Evolutionary conservation across 2,888 invertebrate genomes (phyloP).

Genomic region (Scaptomyza parva): DNA sequence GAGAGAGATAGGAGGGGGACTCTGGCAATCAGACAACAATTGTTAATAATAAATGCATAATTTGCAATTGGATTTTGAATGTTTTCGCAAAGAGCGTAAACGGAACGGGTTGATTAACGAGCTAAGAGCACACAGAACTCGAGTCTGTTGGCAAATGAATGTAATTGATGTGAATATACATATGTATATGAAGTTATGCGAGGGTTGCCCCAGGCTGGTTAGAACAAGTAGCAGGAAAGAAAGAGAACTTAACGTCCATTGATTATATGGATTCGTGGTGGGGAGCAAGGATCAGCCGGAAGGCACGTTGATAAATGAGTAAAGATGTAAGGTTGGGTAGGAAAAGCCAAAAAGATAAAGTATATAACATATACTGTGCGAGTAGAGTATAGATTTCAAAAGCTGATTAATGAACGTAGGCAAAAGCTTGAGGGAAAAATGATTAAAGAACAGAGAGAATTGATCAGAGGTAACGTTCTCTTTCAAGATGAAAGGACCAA

Average conservation of each 20-base stretch:
- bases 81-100: conserved; percentile 57
- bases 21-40: conserved; percentile 75
- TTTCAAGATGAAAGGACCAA: neutral
- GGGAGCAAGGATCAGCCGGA: neutral
- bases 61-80: conserved; percentile 78
- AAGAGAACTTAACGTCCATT: conserved; percentile 9
- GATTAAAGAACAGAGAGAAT: too few relatives aligned
- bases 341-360: neutral
- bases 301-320: conserved; percentile 8
- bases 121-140: conserved; percentile 21
- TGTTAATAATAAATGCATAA: conserved; percentile 81
- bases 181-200: neutral
- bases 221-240: conserved; percentile 17
- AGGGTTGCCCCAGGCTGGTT: neutral
- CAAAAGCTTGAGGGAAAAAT: neutral
- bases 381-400: neutral
- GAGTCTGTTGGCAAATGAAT: conserved; percentile 16
- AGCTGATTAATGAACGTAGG: conserved; percentile 11
- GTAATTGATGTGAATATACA: conserved; percentile 26
- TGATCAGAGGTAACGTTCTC: too few relatives aligned
- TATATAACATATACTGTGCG: neutral
- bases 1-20: neutral
- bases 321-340: neutral
- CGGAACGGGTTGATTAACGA: conserved; percentile 70
- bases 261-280: conserved; percentile 2